These are phyloP conservation scores for Scolopax rusticola DNA, from an alignment of 2,797 vertebrate genomes.

Conservation along the genomic window DNA sequence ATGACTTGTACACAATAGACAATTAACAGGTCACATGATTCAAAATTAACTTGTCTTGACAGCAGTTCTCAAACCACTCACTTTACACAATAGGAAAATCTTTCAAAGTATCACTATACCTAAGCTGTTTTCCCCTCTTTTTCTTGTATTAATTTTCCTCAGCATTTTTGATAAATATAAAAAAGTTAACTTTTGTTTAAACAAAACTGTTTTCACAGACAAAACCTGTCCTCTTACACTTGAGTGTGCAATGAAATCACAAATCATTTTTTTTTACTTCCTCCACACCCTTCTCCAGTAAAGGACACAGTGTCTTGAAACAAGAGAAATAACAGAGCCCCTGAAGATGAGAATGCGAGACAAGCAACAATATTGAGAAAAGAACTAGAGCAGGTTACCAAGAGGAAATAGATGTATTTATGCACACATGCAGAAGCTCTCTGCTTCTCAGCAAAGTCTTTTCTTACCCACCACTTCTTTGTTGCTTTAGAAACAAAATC, in stretches of 20 bases:
- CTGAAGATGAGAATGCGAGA: not conserved
- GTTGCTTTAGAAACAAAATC: not conserved
- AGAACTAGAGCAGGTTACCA: not conserved
- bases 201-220: not conserved
- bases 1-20: slow-evolving; percentile 1
- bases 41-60: not conserved
- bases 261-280: not conserved
- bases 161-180: not conserved
- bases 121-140: not conserved
- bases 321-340: not conserved
- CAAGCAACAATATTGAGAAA: not conserved
- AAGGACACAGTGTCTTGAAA: not conserved
- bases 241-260: not conserved
- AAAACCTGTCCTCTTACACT: not conserved
- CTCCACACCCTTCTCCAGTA: not conserved
- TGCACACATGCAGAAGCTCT: not conserved
- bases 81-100: not conserved
- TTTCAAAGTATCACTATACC: not conserved
- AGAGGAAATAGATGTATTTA: not conserved
- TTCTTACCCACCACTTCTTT: not conserved
- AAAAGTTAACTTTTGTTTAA: not conserved
- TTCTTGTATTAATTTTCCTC: not conserved
- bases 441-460: not conserved
- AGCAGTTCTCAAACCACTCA: not conserved
- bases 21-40: not conserved